Conservation (phyloP, 1,140 invertebrate genomes). For the Dinothrombium tinctorium region DNA sequence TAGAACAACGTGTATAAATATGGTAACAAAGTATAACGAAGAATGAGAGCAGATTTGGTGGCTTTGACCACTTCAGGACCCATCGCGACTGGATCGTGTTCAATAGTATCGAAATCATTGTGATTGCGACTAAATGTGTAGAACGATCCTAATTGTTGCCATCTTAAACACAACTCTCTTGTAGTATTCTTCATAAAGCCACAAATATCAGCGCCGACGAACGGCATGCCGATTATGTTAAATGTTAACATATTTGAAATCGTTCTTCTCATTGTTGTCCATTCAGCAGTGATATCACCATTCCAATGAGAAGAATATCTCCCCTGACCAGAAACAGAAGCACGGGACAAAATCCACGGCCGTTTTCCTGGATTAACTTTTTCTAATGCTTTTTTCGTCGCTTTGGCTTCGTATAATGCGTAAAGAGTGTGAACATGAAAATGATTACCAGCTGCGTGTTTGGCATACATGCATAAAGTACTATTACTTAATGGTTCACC, state of each 20-base stretch:
- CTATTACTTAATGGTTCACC: slow-evolving; percentile 28
- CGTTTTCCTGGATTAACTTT: slow-evolving; percentile 21
- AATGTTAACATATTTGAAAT: slow-evolving; percentile 28
- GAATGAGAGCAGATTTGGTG: slow-evolving; percentile 32
- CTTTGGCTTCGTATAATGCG: slow-evolving; percentile 42
- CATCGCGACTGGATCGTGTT: slow-evolving; percentile 22
- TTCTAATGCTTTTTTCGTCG: too few species aligned
- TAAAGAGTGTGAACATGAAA: slow-evolving; percentile 63
- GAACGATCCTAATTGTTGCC: slow-evolving; percentile 28
- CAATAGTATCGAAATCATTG: slow-evolving; percentile 40
- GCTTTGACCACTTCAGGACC: slow-evolving; percentile 39
- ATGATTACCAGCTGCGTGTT: slow-evolving; percentile 35
- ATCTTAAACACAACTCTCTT: slow-evolving; percentile 40
- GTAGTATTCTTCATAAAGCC: slow-evolving; percentile 19
- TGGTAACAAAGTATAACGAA: slow-evolving; percentile 48
- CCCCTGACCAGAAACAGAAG: slow-evolving; percentile 54
- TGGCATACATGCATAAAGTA: slow-evolving; percentile 59
- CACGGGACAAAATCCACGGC: slow-evolving; percentile 56
- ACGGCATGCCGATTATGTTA: slow-evolving; percentile 45
- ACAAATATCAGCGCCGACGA: slow-evolving; percentile 24
- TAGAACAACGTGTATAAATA: slow-evolving; percentile 33
- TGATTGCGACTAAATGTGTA: slow-evolving; percentile 53
- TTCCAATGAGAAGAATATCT: slow-evolving; percentile 67
- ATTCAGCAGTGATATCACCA: slow-evolving; percentile 32
- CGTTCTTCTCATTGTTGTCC: slow-evolving; percentile 24